Evolutionary conservation across 2,888 invertebrate genomes (phyloP).

Genomic region (Eudasyphora cyanicolor): DNA sequence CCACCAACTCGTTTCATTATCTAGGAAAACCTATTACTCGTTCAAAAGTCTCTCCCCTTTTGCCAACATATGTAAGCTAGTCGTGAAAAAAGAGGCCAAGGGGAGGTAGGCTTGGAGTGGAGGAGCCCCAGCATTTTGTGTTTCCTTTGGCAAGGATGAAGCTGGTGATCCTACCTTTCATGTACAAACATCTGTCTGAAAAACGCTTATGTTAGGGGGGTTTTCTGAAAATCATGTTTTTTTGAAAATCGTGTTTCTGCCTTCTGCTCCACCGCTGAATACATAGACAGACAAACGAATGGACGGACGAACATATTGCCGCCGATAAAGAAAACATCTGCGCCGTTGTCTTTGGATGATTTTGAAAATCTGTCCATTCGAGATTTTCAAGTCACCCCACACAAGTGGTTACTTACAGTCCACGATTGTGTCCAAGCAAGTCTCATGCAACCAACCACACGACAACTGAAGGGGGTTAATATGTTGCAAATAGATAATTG

Average conservation of each 20-base stretch:
- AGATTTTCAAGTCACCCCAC: slow-evolving; percentile 56
- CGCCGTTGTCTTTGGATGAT: slow-evolving; percentile 51
- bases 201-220: slow-evolving; percentile 1
- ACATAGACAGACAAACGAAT: no score
- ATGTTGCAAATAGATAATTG: slow-evolving; percentile 52
- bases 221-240: slow-evolving; percentile 3
- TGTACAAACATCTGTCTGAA: slow-evolving; percentile 58
- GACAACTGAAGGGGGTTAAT: background rate
- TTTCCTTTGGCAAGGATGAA: slow-evolving; percentile 26
- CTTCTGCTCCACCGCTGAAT: background rate
- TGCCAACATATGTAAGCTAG: background rate
- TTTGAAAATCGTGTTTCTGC: slow-evolving; percentile 5
- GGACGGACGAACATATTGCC: no score
- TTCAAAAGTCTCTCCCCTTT: background rate
- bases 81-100: background rate
- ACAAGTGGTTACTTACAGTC: background rate
- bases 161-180: slow-evolving; percentile 55
- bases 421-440: background rate
- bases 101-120: background rate
- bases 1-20: slow-evolving; percentile 58
- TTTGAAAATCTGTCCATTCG: slow-evolving; percentile 22
- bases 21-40: slow-evolving; percentile 60
- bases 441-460: background rate
- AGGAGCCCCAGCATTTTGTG: background rate
- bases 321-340: slow-evolving; percentile 49